Evolutionary conservation across 2,797 vertebrate species (phyloP).

Genomic region (Myotis myotis): DNA sequence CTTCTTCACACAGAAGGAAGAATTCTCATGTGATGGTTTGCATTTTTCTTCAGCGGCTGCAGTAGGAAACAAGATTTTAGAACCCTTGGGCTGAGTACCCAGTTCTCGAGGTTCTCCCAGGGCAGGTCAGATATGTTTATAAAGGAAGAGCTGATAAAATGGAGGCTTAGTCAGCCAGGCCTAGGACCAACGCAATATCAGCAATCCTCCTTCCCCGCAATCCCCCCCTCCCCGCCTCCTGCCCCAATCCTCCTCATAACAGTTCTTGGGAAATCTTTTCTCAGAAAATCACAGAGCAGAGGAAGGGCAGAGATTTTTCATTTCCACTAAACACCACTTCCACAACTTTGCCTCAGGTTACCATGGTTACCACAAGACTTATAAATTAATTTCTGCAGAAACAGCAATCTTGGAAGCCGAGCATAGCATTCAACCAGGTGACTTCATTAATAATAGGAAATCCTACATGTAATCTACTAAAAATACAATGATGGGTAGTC

Average conservation of each 20-base stretch:
- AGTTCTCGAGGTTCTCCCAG: neutral
- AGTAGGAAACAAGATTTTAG: neutral
- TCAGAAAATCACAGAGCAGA: neutral
- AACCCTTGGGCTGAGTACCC: neutral
- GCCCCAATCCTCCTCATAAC: too few species aligned
- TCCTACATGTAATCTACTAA: neutral
- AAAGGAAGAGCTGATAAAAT: neutral
- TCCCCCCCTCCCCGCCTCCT: fast-evolving
- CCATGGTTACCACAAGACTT: constrained; percentile 70
- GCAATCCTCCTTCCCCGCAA: neutral
- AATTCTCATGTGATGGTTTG: neutral
- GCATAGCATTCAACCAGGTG: constrained; percentile 24
- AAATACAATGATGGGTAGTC: neutral
- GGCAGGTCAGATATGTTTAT: neutral
- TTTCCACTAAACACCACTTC: constrained; percentile 37
- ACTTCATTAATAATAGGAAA: constrained; percentile 52
- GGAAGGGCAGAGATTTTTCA: constrained; percentile 49
- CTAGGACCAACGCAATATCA: neutral
- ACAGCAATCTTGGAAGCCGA: constrained; percentile 9
- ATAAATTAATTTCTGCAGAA: constrained; percentile 70
- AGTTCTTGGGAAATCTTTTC: constrained; percentile 33
- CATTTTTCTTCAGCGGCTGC: neutral
- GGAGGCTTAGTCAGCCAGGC: neutral
- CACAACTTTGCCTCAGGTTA: constrained; percentile 46
- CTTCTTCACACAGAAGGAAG: neutral